Evolutionary conservation across 2,888 invertebrate genomes (phyloP), one percentile per base, ranked within the genome.

Genomic region (Bellardia bayeri): DNA sequence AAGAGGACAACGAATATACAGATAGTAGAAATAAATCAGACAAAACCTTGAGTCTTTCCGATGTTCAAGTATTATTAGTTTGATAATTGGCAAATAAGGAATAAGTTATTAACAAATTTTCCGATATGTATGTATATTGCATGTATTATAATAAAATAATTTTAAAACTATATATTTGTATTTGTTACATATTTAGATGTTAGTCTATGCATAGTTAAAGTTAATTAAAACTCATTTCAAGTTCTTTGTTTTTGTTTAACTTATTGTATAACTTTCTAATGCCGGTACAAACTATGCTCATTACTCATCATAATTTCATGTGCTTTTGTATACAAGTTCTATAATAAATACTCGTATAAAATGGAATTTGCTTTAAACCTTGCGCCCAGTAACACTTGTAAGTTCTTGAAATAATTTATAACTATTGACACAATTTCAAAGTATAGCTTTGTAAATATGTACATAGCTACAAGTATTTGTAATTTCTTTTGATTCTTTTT

Each of bases 351-450:
- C 16, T 3, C 11, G 58, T 49, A n/a, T 61, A 7, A 64, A n/a
- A 54, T 2, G 23, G 40, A 64, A 51, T 64, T 40, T 54, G 37
- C 9, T 51, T 40, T 37, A 49, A 33, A 64, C 7, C 51, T 51
- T 75, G 16, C 58, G 61, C 49, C 49, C 45, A 79, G 49, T 23
- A 69, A 69, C 49, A 61, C 61, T 33, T 16, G 16, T 23, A 61
- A 71, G n/a, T 37, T 16, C 79, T 37, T 61, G 61, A 80, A 69
- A 69, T 61, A 69, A 69, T 40, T 80, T 69, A 11, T 37, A 69
- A 23, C 56, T 79, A 2, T 23, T 61, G 13, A 33, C 33, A 61
- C 14, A 56, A 14, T 56, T 56, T 56, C 23, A 61, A 61, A 61
- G 11, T 11, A 30, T 30, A 30, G 23, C 23, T 23, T 1, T 23